phyloP scores from a whole-genome alignment of 2,888 invertebrate genomes.

The Sisyra nigra region DNA sequence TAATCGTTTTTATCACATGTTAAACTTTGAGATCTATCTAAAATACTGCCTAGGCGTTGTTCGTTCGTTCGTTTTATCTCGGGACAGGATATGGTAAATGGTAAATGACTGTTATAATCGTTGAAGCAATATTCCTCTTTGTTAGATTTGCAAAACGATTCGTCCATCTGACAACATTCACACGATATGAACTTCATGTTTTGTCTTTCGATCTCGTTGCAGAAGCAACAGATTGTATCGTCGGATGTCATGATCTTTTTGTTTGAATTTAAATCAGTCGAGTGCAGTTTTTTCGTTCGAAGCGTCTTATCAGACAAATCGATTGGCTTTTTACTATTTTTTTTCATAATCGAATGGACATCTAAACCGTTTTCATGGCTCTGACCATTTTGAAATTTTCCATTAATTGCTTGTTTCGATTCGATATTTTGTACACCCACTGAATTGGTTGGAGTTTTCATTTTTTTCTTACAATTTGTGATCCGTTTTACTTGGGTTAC shows the following conservation, averaged over 20 bases:
- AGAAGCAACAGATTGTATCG: neutral
- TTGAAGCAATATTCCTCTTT: neutral
- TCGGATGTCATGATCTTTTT: too few relatives aligned
- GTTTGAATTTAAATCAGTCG: too few relatives aligned
- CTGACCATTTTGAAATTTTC: neutral
- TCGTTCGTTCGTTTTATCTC: constrained; percentile 1
- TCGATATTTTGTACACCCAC: neutral
- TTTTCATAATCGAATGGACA: too few relatives aligned
- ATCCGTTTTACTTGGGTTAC: constrained; percentile 34
- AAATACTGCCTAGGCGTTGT: neutral
- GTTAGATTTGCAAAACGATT: neutral
- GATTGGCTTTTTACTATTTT: neutral
- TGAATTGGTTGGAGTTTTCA: too few relatives aligned
- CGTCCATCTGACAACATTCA: neutral
- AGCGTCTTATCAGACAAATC: neutral
- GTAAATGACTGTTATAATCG: neutral
- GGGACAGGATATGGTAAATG: neutral
- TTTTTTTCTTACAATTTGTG: constrained; percentile 9
- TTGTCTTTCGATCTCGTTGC: neutral
- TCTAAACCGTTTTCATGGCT: too few relatives aligned
- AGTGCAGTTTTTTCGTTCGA: too few relatives aligned
- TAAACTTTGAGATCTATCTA: constrained; percentile 5
- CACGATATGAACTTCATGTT: neutral
- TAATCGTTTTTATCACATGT: constrained; percentile 7
- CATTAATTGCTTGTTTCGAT: neutral